Percentiles rank a stretch among this genome's conserved stretches.
These are phyloP conservation scores for Rattus rattus DNA, from an alignment of 2,113 vertebrate species.

Conservation along the genomic window DNA sequence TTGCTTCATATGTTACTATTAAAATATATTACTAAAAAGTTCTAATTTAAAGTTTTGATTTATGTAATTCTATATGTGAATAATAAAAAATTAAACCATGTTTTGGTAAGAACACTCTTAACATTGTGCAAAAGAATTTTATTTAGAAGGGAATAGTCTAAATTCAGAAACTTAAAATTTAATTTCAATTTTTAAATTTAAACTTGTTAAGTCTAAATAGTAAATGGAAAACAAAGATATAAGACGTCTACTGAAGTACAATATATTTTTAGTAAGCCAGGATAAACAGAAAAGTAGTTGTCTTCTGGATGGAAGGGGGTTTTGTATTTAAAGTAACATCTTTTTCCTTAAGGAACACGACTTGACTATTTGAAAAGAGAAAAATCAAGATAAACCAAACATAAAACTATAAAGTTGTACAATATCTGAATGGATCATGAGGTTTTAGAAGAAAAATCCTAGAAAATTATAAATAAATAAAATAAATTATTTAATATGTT, in stretches of 20 bases:
- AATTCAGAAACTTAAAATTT: background rate
- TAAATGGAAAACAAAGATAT: background rate
- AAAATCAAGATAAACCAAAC: background rate
- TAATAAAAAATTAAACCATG: background rate
- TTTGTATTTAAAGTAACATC: background rate
- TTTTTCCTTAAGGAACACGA: background rate
- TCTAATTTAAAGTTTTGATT: background rate
- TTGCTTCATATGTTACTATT: background rate
- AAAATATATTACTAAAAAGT: background rate
- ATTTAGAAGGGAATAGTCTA: background rate
- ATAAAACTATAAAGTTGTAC: background rate
- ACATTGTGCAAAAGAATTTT: background rate
- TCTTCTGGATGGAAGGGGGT: too few species aligned
- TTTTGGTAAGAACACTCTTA: background rate
- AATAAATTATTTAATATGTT: background rate
- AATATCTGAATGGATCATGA: background rate
- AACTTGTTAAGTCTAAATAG: background rate
- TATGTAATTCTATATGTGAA: background rate
- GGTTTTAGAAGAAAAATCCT: background rate
- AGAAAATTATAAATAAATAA: background rate
- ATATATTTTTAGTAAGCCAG: background rate
- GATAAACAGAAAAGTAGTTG: background rate
- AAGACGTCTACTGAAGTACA: background rate
- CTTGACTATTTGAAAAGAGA: background rate
- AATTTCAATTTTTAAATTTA: background rate